phyloP scores from a whole-genome alignment of 2,888 invertebrate genomes.

The Epiblema foenella region DNA sequence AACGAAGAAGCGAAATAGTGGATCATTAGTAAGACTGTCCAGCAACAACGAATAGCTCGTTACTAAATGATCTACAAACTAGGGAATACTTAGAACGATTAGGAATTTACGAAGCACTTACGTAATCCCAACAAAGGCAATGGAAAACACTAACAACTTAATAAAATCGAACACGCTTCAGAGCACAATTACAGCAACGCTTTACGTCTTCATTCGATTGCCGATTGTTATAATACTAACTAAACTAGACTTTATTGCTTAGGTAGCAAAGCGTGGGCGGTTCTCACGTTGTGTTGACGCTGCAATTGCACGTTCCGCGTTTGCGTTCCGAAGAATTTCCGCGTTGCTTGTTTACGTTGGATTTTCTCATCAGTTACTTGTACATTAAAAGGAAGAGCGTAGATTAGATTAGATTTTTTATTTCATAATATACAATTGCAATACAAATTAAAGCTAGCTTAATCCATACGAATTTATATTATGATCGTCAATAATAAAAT shows the following conservation, averaged over 20 bases:
- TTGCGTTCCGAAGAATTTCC: conserved; percentile 30
- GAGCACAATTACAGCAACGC: conserved; percentile 37
- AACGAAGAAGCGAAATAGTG: background rate
- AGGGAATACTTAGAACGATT: background rate
- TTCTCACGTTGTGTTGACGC: conserved; percentile 19
- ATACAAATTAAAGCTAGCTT: too few relatives aligned
- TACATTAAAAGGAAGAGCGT: conserved; percentile 2
- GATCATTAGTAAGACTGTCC: background rate
- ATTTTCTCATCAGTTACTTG: conserved; percentile 29
- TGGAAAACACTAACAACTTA: conserved; percentile 35
- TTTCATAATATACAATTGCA: too few relatives aligned
- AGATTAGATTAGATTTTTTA: background rate
- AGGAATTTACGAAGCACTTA: conserved; percentile 13
- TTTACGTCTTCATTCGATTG: conserved; percentile 37
- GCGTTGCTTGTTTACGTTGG: conserved; percentile 35
- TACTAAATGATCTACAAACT: background rate
- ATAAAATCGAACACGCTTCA: conserved; percentile 34
- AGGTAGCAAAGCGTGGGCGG: conserved; percentile 3
- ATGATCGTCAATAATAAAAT: too few relatives aligned
- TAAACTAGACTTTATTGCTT: conserved; percentile 18
- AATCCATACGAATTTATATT: too few relatives aligned
- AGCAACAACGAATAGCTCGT: background rate
- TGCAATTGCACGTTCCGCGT: conserved; percentile 39
- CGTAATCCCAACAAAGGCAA: conserved; percentile 5
- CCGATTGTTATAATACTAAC: conserved; percentile 11